Base-by-base conservation (phyloP, 2,113 vertebrate genomes). In the Malurus melanocephalus region DNA sequence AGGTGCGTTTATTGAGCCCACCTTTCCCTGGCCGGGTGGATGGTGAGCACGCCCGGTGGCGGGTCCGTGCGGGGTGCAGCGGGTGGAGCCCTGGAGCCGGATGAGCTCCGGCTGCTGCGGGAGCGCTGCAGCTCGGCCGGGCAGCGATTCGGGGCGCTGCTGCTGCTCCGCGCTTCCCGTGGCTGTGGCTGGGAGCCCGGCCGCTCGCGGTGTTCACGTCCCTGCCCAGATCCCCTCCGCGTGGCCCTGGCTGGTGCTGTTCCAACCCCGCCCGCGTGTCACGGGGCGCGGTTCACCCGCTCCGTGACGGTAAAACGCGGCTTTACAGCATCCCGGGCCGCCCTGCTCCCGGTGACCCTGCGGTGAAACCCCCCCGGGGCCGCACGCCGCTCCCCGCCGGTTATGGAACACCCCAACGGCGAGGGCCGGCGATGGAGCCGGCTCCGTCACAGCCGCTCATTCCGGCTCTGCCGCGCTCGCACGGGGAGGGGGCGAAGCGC, bases 51-150 rank as follows among this genome's bases (percentile, higher is more conserved):
- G 45, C 35, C 22, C 30, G 21, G 40, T 38, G 45, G 17, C 32
- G n/a, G 11, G 23, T 27, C 66, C 49, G 35, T 33, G 18, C 66
- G 67, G 38, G 52, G 30, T 32, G 64, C 61, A 76, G 86, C 86
- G 65, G 86, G 72, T 8, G 87, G 72, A 93, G 92, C 87, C 72
- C 80, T 14, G 80, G 89, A 90, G 76, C 79, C 32, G 53, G 8
- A 4, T 6, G 45, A 53, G 48, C 90, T 46, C 82, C 53, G 38
- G 69, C 55, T 38, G 43, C 77, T 16, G 45, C 51, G 72, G 75
- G 51, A 88, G 51, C 55, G 53, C 85, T 10, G 55, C 80, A 57
- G 60, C 61, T 52, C 71, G 32, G 8, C 82, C 45, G 49, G 28
- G 45, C 49, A n/a, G 9, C 49, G 53, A 45, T 24, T 33, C 45